A percentile compares a stretch with the other conserved stretches of the same genome.
Conservation (phyloP, 92 coral and sea anemone species). For the Hydrozoanthus gracilis region DNA sequence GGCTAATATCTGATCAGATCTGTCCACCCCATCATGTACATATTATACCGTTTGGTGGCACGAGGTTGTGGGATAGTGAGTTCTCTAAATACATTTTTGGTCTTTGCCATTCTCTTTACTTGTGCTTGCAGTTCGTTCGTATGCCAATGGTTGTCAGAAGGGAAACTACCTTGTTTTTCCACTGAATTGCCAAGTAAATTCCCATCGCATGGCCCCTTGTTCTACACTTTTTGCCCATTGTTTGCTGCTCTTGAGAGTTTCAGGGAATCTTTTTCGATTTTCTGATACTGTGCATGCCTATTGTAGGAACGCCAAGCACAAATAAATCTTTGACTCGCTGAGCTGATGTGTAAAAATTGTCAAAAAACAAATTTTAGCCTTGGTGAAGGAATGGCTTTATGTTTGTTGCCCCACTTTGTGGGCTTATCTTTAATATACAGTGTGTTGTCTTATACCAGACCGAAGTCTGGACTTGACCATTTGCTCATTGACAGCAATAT, state of each 20-base stretch:
- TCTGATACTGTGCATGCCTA: conserved; percentile 54
- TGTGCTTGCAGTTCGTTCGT: conserved; percentile 53
- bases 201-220: conserved; percentile 64
- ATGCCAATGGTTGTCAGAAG: conserved; percentile 60
- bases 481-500: conserved; percentile 70
- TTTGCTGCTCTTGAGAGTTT: conserved; percentile 54
- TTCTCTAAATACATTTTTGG: conserved; percentile 39
- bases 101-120: conserved; percentile 56
- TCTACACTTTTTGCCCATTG: conserved; percentile 66
- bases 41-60: conserved; percentile 59
- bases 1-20: conserved; percentile 65
- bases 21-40: conserved; percentile 65
- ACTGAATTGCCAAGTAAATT: conserved; percentile 52
- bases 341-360: conserved; percentile 65
- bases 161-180: conserved; percentile 68
- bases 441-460: conserved; percentile 69
- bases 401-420: conserved; percentile 54
- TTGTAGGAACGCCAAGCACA: conserved; percentile 55
- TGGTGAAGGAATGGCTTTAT: conserved; percentile 55
- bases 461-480: conserved; percentile 75
- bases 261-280: conserved; percentile 63
- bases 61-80: conserved; percentile 61
- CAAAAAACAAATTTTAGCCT: conserved; percentile 76
- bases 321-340: conserved; percentile 60
- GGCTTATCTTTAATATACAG: conserved; percentile 66